A percentile compares a stretch with the other conserved stretches of the same genome.
phyloP scores from a whole-genome alignment of 2,797 vertebrate species.

The Arrhamphus sclerolepis region DNA sequence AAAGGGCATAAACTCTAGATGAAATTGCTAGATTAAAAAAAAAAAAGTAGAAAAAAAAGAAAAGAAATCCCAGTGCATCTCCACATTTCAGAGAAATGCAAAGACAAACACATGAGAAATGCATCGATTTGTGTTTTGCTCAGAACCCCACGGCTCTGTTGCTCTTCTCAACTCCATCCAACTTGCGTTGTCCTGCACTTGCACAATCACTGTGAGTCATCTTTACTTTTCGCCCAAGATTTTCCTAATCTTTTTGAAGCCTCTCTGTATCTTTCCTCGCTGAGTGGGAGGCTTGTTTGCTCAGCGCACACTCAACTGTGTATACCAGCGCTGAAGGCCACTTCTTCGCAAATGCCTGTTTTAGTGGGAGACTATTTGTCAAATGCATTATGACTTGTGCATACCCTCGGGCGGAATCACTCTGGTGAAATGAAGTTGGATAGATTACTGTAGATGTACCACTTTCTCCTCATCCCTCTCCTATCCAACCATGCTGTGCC shows the following conservation, averaged over 20 bases:
- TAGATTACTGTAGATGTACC: conserved; percentile 80
- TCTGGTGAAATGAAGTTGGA: conserved; percentile 81
- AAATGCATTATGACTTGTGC: conserved; percentile 86
- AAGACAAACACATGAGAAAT: conserved; percentile 51
- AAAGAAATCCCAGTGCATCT: conserved; percentile 30
- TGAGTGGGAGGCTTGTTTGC: conserved; percentile 86
- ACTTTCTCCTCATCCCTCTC: conserved; percentile 71
- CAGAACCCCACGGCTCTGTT: conserved; percentile 59
- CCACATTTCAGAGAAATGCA: conserved; percentile 53
- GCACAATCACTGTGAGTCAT: conserved; percentile 80
- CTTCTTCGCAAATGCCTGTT: conserved; percentile 84
- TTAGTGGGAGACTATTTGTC: conserved; percentile 84
- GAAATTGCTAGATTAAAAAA: conserved; percentile 22
- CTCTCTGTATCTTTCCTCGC: conserved; percentile 68
- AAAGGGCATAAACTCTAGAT: conserved; percentile 13
- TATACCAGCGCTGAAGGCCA: conserved; percentile 83
- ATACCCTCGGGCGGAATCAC: conserved; percentile 79
- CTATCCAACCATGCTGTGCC: conserved; percentile 59
- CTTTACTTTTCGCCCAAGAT: conserved; percentile 78
- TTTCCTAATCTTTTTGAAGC: conserved; percentile 79
- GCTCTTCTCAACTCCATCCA: conserved; percentile 68
- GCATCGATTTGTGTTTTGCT: conserved; percentile 63
- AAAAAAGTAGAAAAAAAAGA: conserved; percentile 16
- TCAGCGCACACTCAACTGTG: conserved; percentile 81
- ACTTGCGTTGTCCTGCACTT: conserved; percentile 70